A percentile compares a stretch with the other conserved stretches of the same genome.
Evolutionary conservation across 2,797 vertebrate genomes (phyloP).

Genomic region (Macropus fuliginosus): DNA sequence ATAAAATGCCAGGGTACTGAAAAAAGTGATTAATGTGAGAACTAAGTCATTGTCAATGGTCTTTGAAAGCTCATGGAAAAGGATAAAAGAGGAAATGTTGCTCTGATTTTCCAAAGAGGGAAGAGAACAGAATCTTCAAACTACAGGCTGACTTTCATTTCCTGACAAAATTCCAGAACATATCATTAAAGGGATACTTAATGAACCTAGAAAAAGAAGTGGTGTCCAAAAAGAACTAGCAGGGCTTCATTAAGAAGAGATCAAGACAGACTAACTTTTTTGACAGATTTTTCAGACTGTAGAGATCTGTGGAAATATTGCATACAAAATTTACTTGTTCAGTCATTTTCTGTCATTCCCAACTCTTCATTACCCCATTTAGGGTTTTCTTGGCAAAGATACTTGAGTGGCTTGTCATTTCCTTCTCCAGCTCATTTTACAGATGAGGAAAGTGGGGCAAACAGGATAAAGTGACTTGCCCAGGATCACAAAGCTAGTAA

Average conservation of each 20-base stretch:
- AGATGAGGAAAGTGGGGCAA: background rate
- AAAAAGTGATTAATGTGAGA: background rate
- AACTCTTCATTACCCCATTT: background rate
- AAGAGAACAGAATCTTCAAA: background rate
- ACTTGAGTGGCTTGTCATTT: background rate
- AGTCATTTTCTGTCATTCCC: background rate
- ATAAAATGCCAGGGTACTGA: background rate
- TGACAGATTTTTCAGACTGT: background rate
- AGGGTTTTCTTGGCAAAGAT: background rate
- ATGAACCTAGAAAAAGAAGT: background rate
- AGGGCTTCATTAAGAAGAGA: background rate
- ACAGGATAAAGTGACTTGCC: background rate
- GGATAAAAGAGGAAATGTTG: background rate
- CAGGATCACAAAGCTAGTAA: background rate
- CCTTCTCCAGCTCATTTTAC: background rate
- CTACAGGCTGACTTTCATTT: background rate
- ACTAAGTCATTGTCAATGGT: background rate
- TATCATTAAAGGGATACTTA: background rate
- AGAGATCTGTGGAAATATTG: background rate
- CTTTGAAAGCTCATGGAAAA: background rate
- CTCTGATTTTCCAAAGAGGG: background rate
- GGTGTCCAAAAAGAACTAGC: background rate
- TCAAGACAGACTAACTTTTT: background rate
- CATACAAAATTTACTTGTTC: background rate
- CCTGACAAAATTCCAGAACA: background rate